phyloP scores from a whole-genome alignment of 2,888 invertebrate genomes.

The Macrophya annulata region DNA sequence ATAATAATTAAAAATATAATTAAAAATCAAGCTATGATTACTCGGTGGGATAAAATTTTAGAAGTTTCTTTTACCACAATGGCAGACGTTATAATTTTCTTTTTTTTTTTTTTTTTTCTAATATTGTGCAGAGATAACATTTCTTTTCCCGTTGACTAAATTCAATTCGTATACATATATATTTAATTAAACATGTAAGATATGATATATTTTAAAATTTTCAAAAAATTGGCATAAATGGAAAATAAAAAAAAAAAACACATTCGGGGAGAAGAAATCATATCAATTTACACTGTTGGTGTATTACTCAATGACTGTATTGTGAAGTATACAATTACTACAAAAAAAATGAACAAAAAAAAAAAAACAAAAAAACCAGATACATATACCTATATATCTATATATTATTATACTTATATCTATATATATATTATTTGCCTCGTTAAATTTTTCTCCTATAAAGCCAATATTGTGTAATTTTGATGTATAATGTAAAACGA shows the following conservation, averaged over 20 bases:
- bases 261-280: slow-evolving; percentile 24
- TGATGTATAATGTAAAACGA: neutral
- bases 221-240: neutral
- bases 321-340: neutral
- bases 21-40: too few species aligned
- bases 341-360: neutral
- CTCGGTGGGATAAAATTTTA: neutral
- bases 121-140: neutral
- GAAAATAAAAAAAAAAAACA: slow-evolving; percentile 32
- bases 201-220: neutral
- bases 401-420: neutral
- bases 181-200: neutral
- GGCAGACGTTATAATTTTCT: neutral
- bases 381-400: neutral
- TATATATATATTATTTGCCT: neutral
- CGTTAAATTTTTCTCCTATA: neutral
- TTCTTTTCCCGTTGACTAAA: neutral
- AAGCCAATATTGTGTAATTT: too few species aligned
- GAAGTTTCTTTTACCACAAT: slow-evolving; percentile 3
- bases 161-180: neutral
- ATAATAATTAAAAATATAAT: neutral
- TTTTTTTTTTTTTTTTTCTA: neutral
- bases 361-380: neutral
- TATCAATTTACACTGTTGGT: slow-evolving; percentile 21
- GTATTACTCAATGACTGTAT: neutral